These are phyloP conservation scores for Ictalurus furcatus DNA, from an alignment of 2,113 vertebrate species.

Conservation along the genomic window DNA sequence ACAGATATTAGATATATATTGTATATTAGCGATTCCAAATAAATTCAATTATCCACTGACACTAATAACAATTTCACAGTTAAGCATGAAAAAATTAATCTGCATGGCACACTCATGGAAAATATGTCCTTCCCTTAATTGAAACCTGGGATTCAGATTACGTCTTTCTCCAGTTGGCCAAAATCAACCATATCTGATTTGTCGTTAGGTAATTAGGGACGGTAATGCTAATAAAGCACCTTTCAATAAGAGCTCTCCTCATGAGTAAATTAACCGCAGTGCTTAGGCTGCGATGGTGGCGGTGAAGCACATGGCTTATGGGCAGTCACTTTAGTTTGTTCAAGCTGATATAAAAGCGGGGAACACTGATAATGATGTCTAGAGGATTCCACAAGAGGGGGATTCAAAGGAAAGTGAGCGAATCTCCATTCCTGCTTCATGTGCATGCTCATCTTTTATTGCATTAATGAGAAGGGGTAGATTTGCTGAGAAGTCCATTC, in stretches of 20 bases:
- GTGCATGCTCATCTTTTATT: constrained; percentile 60
- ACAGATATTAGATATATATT: background rate
- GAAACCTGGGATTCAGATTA: constrained; percentile 86
- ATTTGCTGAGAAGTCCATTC: constrained; percentile 60
- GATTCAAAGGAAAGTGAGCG: constrained; percentile 62
- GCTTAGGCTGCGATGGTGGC: constrained; percentile 67
- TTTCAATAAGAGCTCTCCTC: constrained; percentile 78
- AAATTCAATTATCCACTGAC: constrained; percentile 25
- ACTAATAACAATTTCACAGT: constrained; percentile 26
- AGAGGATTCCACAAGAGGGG: constrained; percentile 64
- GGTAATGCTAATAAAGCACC: constrained; percentile 95
- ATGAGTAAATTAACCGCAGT: constrained; percentile 73
- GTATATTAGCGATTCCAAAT: background rate
- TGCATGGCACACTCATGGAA: constrained; percentile 79
- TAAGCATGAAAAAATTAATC: constrained; percentile 30
- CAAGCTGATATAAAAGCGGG: constrained; percentile 62
- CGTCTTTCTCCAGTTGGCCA: constrained; percentile 84
- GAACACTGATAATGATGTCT: constrained; percentile 70
- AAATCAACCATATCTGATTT: constrained; percentile 97
- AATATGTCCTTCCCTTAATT: constrained; percentile 89
- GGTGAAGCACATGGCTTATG: constrained; percentile 59
- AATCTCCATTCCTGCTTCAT: constrained; percentile 39
- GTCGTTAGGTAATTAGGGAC: constrained; percentile 98
- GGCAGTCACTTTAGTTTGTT: constrained; percentile 69
- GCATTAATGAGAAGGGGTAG: constrained; percentile 62